Base-by-base conservation (phyloP, 2,797 vertebrate species). In the Oreonectes daqikongensis region DNA sequence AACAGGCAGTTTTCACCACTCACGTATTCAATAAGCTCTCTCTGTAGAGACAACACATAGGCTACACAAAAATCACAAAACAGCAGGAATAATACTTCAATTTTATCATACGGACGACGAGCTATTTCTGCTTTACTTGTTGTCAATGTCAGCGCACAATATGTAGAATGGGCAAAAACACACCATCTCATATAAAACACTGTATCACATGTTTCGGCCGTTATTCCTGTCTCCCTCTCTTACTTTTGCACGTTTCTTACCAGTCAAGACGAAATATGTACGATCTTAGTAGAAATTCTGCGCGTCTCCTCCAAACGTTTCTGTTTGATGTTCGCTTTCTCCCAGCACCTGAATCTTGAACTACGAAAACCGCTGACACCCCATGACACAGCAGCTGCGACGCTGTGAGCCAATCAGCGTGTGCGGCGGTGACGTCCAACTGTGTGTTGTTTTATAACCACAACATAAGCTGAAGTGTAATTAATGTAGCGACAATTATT, bases 321-420 rank as follows among this genome's bases (percentile, higher is more conserved):
- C 6, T 14, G 35, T 15, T 42, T 1, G 2, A 24, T 44, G 38
- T 57, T 24, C 1, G 20, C 17, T 38, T 72, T 2, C n/a, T 24
- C 12, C 48, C 9, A 14, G 12, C 30, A 14, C n/a, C 20, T 32
- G 12, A 30, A 1, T 14, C 17, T 5, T 44, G 17, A 69, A 50
- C 18, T 52, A 46, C 18, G 22, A 44, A 38, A 74, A 74, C 7
- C 46, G 20, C 65, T 65, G 66, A 79, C 68, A 30, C 10, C 26
- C 46, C 66, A 52, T 61, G 68, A 83, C 59, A 26, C 38, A 52
- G 79, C 82, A 64, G 11, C 3, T 8, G 38, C 15, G 66, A 12
- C 12, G 14, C 60, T 24, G 14, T 11, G 26, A 65, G 61, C 60
- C 65, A 74, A 75, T 75, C 81, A 50, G 74, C 11, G 53, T 12